Conservation (phyloP, 2,888 invertebrate species). For the Nemoura dubitans region DNA sequence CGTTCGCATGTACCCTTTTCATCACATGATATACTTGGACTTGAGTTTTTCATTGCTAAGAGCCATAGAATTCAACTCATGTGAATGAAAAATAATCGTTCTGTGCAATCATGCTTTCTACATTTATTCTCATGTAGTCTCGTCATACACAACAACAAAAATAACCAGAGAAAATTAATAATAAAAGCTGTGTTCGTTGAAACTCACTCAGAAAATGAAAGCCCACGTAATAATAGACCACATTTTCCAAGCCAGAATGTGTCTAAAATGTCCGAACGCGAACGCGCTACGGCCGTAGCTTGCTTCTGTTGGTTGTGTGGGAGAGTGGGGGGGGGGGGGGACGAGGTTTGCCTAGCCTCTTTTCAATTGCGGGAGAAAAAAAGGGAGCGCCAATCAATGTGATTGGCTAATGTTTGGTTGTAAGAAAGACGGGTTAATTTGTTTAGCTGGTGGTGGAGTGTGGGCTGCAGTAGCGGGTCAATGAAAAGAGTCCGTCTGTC, state of each 20-base stretch:
- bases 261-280: neutral
- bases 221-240: neutral
- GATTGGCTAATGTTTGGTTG: constrained; percentile 30
- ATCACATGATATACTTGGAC: neutral
- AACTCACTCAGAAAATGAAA: neutral
- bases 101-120: neutral
- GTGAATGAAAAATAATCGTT: constrained; percentile 12
- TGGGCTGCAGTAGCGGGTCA: neutral
- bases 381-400: constrained; percentile 27
- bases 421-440: constrained; percentile 30
- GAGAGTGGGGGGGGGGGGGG: too few relatives aligned
- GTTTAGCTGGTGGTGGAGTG: constrained; percentile 17
- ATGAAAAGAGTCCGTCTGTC: constrained; percentile 5
- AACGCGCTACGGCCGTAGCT: neutral
- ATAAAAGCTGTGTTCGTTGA: neutral
- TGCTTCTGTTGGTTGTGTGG: neutral
- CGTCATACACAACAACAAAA: neutral
- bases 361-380: constrained; percentile 10
- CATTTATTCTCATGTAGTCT: constrained; percentile 20
- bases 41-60: neutral
- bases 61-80: neutral
- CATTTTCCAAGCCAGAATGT: neutral
- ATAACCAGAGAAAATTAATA: neutral
- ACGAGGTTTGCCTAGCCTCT: neutral
- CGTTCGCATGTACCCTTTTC: neutral